Evolutionary conservation across 2,888 invertebrate genomes (phyloP).

Genomic region (Yponomeuta cagnagella): DNA sequence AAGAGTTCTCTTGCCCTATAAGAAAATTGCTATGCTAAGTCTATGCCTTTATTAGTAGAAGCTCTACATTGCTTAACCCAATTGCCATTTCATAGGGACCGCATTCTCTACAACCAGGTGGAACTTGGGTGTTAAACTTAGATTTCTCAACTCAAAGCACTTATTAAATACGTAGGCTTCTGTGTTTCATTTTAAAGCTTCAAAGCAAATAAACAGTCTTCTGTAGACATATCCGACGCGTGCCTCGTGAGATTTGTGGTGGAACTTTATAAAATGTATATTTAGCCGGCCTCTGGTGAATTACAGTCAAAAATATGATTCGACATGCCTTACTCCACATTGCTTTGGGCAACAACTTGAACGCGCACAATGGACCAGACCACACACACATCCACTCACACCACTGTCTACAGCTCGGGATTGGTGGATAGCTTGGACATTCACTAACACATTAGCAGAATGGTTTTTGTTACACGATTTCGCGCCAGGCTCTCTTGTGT

Average conservation of each 20-base stretch:
- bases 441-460: constrained; percentile 40
- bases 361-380: constrained; percentile 38
- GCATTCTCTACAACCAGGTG: not conserved
- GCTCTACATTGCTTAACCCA: not conserved
- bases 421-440: constrained; percentile 45
- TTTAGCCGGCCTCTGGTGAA: constrained; percentile 23
- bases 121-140: not conserved
- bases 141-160: not conserved
- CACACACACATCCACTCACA: constrained; percentile 27
- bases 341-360: not conserved
- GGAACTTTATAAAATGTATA: constrained; percentile 12
- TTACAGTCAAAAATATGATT: constrained; percentile 33
- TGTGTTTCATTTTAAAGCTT: not conserved
- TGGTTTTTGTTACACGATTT: constrained; percentile 48
- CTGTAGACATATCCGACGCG: not conserved
- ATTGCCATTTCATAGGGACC: not conserved
- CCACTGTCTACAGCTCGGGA: constrained; percentile 27
- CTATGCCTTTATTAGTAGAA: constrained; percentile 7
- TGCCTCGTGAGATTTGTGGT: constrained; percentile 2
- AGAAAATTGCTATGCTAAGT: constrained; percentile 10
- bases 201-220: not conserved
- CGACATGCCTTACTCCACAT: constrained; percentile 26
- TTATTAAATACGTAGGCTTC: not conserved
- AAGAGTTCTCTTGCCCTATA: not conserved
- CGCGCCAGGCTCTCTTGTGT: constrained; percentile 53